Base-by-base conservation (phyloP, 2,113 vertebrate genomes). In the Paraplagusia blochii region DNA sequence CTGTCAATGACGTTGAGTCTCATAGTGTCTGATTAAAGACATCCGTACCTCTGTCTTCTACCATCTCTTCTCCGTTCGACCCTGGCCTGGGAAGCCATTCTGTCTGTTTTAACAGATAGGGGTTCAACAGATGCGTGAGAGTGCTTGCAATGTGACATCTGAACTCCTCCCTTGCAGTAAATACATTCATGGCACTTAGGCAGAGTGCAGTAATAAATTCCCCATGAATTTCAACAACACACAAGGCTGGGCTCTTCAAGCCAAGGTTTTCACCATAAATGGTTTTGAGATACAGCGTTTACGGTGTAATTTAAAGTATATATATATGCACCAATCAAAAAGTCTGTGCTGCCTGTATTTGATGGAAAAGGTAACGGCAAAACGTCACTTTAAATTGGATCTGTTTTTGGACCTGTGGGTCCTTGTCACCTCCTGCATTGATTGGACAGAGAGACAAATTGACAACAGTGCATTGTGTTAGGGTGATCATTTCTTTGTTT, bases 21-120 rank as follows among this genome's bases (percentile, higher is more conserved):
- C 61, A 63, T 54, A 48, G 22, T 76, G 80, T 87, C 63, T 75
- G 78, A 88, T 85, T 82, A 66, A 57, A 71, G 65, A 63, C 66
- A 9, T n/a, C 40, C 1, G 2, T 44, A 59, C 13, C 8, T 52
- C 57, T 9, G 17, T 59, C 60, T 60, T 66, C 57, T 22, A 61
- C 59, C 74, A 52, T 58, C 69, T 76, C 76, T 51, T 71, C 76
- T 71, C 58, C 62, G 56, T 66, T 65, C 68, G 66, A 52, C 58
- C 73, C 77, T 1, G 38, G 46, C 52, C 68, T 18, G 8, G 18
- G 56, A 64, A 58, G 55, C 45, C 17, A 50, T 52, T 57, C 53
- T 49, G 64, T 73, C 66, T 33, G 58, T 36, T 60, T 75, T 17
- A 72, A 53, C 40, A 15, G 58, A 74, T 9, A 44, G 50, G 44